These are phyloP conservation scores for Pholis gunnellus DNA, from an alignment of 2,113 vertebrate genomes.

Conservation along the genomic window DNA sequence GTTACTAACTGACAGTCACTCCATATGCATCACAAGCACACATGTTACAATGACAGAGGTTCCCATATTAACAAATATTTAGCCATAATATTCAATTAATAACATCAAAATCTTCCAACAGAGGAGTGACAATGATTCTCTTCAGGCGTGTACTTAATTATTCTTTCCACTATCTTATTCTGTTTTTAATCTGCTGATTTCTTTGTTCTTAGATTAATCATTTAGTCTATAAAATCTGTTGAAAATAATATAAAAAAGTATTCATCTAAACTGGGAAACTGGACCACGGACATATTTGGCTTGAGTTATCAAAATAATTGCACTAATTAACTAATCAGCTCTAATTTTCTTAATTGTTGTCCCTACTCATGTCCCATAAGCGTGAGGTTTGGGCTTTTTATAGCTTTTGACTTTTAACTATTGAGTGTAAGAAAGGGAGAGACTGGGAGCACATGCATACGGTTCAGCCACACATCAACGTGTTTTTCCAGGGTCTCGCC, in stretches of 20 bases:
- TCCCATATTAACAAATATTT: not conserved
- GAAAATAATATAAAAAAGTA: not conserved
- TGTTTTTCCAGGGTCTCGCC: conserved; percentile 14
- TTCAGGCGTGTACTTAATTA: not conserved
- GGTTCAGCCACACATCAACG: conserved; percentile 3
- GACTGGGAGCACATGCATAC: not conserved
- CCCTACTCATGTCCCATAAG: not conserved
- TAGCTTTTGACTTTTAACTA: no score
- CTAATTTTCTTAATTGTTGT: no score
- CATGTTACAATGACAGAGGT: not conserved
- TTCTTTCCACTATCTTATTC: not conserved
- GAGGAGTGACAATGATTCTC: not conserved
- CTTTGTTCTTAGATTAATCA: not conserved
- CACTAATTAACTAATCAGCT: not conserved
- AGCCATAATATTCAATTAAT: not conserved
- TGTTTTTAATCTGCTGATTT: not conserved
- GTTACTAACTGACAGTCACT: not conserved
- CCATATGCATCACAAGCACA: not conserved
- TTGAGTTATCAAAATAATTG: not conserved
- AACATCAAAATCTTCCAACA: not conserved
- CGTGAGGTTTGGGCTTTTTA: not conserved
- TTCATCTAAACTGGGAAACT: not conserved
- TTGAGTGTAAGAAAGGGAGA: not conserved
- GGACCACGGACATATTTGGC: not conserved
- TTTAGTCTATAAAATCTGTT: not conserved